Evolutionary conservation across 2,797 vertebrate genomes (phyloP), one percentile per base, ranked within the genome.

Genomic region (Diceros bicornis): DNA sequence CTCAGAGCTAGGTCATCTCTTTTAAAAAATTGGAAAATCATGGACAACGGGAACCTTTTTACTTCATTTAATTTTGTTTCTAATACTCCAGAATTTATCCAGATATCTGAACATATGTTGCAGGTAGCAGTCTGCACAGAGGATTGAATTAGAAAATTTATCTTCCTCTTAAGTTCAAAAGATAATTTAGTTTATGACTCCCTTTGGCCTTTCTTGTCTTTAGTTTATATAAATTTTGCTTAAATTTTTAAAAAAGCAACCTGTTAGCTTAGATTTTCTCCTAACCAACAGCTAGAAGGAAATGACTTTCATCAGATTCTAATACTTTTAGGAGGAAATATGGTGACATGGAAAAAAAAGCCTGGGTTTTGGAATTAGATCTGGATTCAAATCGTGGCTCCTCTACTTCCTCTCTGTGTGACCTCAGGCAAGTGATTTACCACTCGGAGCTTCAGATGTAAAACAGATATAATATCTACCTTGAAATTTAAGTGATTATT

Each of bases 81-180:
- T 75, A 78, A 96, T 34, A 59, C 50, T 52, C 79, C 20, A 81
- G 47, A 95, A 89, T 89, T 84, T 59, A 91, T 20, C 37, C 1
- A 32, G 16, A 68, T 20, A 95, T 50, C 64, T 75, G 74, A 91
- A 87, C 93, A 81, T 41, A 82, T 1, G 0, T 44, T 88, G 52
- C 32, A 86, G 44, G 47, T 41, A 77, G 52, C n/a, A 83, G n/a
- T n/a, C 16, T 72, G 52, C 50, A 91, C 9, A 64, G 10, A n/a
- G 72, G n/a, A 79, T 0, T 94, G 72, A 61, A 72, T 75, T 18
- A 47, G 41, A 89, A 94, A 71, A 41, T 52, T 21, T 89, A 85
- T 66, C 84, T 57, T 68, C 27, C 12, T 84, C 78, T 64, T 64
- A 86, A 75, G 18, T 91, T 96, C 71, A 78, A 91, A 95, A 85